Conservation (phyloP, 1,140 invertebrate genomes). For the Drosophila albomicans region DNA sequence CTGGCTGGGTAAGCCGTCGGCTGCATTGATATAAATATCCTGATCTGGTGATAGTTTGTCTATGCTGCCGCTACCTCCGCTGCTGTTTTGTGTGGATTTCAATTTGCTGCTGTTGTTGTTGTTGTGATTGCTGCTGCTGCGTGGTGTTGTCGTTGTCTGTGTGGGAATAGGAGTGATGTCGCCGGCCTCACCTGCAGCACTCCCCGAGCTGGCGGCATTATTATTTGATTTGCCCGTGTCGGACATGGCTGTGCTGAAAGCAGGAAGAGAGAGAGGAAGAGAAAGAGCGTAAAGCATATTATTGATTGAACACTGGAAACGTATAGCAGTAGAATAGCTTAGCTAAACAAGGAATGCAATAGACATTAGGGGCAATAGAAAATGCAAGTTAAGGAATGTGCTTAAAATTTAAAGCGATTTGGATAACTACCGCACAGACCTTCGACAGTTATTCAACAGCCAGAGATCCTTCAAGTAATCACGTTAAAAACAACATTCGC, state of each 20-base stretch:
- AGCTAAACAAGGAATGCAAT: too few species aligned
- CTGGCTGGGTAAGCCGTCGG: conserved; percentile 92
- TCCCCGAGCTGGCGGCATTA: conserved; percentile 48
- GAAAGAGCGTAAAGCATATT: too few species aligned
- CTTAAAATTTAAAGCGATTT: background rate
- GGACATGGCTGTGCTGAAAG: conserved; percentile 58
- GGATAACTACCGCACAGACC: background rate
- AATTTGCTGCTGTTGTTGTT: conserved; percentile 69
- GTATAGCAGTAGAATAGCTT: too few species aligned
- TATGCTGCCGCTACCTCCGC: conserved; percentile 62
- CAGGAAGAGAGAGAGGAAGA: background rate
- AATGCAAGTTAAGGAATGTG: too few species aligned
- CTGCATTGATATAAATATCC: conserved; percentile 92
- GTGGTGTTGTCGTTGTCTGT: conserved; percentile 19
- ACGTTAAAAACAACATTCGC: conserved; percentile 16
- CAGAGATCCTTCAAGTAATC: conserved; percentile 4
- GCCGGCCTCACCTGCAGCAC: conserved; percentile 21
- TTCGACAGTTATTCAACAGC: background rate
- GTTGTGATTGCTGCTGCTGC: conserved; percentile 61
- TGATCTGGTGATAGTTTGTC: conserved; percentile 86
- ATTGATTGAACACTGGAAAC: too few species aligned
- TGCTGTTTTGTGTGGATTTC: conserved; percentile 78
- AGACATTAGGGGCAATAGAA: too few species aligned
- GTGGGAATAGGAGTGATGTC: conserved; percentile 13
- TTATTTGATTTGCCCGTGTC: conserved; percentile 69